These are phyloP conservation scores for Bergia sp. DNA, from an alignment of 92 coral and sea anemone genomes.

Conservation along the genomic window DNA sequence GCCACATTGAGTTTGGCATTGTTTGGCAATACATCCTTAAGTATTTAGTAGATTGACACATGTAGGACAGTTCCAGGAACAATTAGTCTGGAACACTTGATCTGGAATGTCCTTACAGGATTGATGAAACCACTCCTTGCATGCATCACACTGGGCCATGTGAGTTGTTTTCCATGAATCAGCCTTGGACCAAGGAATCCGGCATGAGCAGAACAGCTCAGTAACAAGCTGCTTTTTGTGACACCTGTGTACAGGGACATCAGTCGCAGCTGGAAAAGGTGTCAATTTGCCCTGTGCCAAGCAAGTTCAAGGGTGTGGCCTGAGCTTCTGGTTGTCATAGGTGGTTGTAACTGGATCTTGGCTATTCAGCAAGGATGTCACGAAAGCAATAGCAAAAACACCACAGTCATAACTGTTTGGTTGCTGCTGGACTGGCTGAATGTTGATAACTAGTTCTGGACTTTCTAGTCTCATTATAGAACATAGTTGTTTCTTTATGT, in stretches of 20 bases:
- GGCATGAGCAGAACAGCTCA: conserved; percentile 24
- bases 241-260: neutral
- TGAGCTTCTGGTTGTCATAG: neutral
- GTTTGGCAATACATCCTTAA: too few species aligned
- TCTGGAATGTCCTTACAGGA: conserved; percentile 31
- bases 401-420: conserved; percentile 50
- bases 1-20: too few species aligned
- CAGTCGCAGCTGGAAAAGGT: conserved; percentile 2
- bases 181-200: conserved; percentile 34
- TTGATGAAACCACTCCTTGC: conserved; percentile 12
- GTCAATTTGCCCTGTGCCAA: neutral
- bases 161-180: neutral
- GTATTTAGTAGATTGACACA: neutral
- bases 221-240: neutral
- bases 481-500: conserved; percentile 47
- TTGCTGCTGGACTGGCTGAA: conserved; percentile 43
- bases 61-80: conserved; percentile 16
- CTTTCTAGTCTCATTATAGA: neutral
- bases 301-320: neutral
- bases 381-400: conserved; percentile 52
- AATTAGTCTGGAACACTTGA: neutral
- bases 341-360: neutral
- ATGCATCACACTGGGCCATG: conserved; percentile 36
- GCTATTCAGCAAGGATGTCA: conserved; percentile 18
- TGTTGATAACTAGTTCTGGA: neutral